Base-by-base conservation (phyloP, 2,888 invertebrate genomes). In the Brenthis daphne region DNA sequence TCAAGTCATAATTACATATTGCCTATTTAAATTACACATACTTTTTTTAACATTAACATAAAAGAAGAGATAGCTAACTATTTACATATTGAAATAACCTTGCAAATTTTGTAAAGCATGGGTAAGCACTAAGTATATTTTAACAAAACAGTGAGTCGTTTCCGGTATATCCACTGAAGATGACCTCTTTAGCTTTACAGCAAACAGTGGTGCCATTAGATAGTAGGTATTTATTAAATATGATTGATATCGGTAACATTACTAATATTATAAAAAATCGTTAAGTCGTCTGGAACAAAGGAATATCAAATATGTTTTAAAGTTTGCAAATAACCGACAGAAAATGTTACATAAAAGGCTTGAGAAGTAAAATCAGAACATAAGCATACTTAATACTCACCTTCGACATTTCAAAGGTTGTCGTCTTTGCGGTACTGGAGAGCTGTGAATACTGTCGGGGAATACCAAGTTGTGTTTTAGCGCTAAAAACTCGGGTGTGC, bases 381-480 rank as follows among this genome's bases (percentile, higher is more conserved):
- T 29, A 54, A 37, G 6, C n/a, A 29, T 53, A 56, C n/a, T 61
- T 56, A 20, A 56, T 43, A 67, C 82, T 87, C 76, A 93, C 93
- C 94, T 92, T 84, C 95, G 89, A 83, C 95, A 95, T 89, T 95
- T 95, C 67, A 95, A 87, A 65, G 94, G 93, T 8, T 93, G 89
- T 77, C 94, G 94, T 61, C 95, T 94, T 57, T 94, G 94, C 56
- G 95, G 93, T 37, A 96, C 95, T 0, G 97, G 97, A 0, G 97
- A 96, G 53, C 96, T 96, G 61, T 95, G 96, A 13, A 95, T 95
- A 80, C 96, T 96, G 71, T 97, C 97, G 1, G 97, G 97, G 83
- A 97, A 97, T 54, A 95, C 95, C 73, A 97, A 87, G 84, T 97
- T 97, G 80, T 97, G 96, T 80, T 96, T 96, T 71, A 96, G 92